Evolutionary conservation across 2,797 vertebrate genomes (phyloP), one percentile per base, ranked within the genome.

Genomic region (Dryobates pubescens): DNA sequence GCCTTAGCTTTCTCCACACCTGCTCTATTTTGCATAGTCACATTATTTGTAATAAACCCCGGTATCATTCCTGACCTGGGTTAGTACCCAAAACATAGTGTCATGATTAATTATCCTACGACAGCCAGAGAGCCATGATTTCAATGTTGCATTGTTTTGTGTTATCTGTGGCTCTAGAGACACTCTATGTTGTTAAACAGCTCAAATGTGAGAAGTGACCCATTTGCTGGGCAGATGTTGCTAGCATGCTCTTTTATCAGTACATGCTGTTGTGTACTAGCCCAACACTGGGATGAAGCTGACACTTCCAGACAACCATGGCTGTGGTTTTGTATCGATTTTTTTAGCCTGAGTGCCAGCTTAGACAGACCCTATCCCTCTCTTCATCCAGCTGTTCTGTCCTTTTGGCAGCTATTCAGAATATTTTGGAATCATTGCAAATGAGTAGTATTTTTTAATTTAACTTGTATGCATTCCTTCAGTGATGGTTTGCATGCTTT

Each of bases 381-480:
- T 86, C 47, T 43, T 86, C 38, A 67, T 88, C 59, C 80, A 93
- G 61, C 67, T 86, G 70, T 49, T 87, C 64, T 89, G 19, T 85
- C 87, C 61, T 83, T 86, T 86, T 95, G 91, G 89, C 85, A 70
- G 53, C n/a, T 78, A 61, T 70, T 78, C 76, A 92, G 49, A 76
- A 67, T 67, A 69, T 93, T 70, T 79, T 83, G 87, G 92, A 93
- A 69, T 81, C 88, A 93, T 89, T 91, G 82, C 70, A 93, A 73
- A 70, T 57, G 9, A 82, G 34, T 64, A 87, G 85, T 68, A 56
- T 70, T 91, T 83, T 95, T 90, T 93, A 57, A 81, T 91, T 83
- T 76, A 86, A 59, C 47, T 58, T 83, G 27, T 69, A 61, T 41
- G 77, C 38, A 77, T 15, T 67, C 61, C 64, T 90, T 75, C 32